Conservation (phyloP, 2,113 vertebrate genomes). For the Neopipo cinnamomea region DNA sequence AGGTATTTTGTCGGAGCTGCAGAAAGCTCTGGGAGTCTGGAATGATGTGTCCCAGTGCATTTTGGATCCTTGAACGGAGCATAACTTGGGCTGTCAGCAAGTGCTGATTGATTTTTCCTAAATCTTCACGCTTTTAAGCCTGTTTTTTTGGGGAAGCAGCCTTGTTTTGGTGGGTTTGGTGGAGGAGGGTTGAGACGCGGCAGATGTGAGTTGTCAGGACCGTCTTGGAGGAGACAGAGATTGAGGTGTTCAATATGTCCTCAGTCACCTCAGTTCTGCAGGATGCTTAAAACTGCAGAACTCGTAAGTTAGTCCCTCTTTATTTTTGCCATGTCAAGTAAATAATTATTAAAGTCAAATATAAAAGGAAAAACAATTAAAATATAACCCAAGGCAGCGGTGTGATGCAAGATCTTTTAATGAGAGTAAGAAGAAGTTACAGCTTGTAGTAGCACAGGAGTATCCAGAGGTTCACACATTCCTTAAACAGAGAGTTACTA, state of each 20-base stretch:
- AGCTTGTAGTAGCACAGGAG: neutral
- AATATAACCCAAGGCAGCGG: neutral
- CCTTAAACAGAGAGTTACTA: neutral
- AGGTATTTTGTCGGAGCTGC: neutral
- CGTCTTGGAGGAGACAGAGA: neutral
- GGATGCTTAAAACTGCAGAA: neutral
- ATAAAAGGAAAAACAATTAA: neutral
- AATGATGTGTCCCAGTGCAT: neutral
- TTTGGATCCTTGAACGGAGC: neutral
- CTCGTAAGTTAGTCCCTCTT: neutral
- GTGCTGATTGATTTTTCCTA: neutral
- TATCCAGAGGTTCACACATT: neutral
- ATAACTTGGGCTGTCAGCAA: neutral
- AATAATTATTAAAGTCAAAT: neutral
- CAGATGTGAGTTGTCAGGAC: neutral
- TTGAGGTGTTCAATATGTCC: fast-evolving
- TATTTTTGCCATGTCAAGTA: fast-evolving
- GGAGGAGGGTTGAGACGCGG: fast-evolving
- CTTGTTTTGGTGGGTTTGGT: neutral
- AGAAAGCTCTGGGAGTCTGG: neutral
- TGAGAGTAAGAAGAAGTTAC: neutral
- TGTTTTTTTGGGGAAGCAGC: neutral
- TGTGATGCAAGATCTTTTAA: slow-evolving; percentile 36
- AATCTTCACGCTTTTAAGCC: neutral
- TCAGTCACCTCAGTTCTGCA: neutral